Evolutionary conservation across 1,140 invertebrate species (phyloP), one percentile per base, ranked within the genome.

Genomic region (Drosophila sproati): DNA sequence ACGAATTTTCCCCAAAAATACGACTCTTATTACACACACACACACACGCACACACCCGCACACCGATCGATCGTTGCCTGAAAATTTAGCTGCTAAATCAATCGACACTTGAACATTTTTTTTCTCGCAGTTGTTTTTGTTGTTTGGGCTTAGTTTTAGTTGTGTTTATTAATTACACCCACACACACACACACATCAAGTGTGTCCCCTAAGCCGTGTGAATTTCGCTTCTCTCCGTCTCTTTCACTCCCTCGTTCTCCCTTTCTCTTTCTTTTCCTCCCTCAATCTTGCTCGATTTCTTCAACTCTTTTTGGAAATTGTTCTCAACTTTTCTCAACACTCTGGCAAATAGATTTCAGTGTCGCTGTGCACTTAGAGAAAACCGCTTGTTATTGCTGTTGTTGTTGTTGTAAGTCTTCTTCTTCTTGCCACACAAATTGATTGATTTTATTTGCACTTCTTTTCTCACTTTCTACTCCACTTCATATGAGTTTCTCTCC

Each of bases 391-490:
- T 20, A 20, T 29, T 50, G 64, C 67, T 57, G 55, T 64, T 48
- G 69, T 67, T 50, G 51, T 61, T 62, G 60, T 51, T 74, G 52
- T 50, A 4, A 5, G 3, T 73, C 61, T 51, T 70, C 74, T 60
- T 69, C 60, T 72, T 62, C 67, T 82, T 78, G 64, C 67, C 72
- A 70, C 60, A 88, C 67, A 86, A 88, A 88, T 88, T 88, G 85
- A 88, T 88, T 89, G 85, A 88, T 88, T 88, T 89, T 89, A 88
- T 88, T 88, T 88, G 85, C 80, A 76, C 70, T 34, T 57, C 34
- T 20, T 20, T 20, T 20, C 43, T 1, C 67, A 59, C 78, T 62
- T 12, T 20, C 41, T 20, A 20, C 20, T 31, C 28, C 47, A 41
- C 39, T n/a, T 10, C 47, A 68, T 59, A 51, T 1, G 48, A 50